Evolutionary conservation across 1,140 invertebrate species (phyloP).

Genomic region (Gonioctena quinquepunctata): DNA sequence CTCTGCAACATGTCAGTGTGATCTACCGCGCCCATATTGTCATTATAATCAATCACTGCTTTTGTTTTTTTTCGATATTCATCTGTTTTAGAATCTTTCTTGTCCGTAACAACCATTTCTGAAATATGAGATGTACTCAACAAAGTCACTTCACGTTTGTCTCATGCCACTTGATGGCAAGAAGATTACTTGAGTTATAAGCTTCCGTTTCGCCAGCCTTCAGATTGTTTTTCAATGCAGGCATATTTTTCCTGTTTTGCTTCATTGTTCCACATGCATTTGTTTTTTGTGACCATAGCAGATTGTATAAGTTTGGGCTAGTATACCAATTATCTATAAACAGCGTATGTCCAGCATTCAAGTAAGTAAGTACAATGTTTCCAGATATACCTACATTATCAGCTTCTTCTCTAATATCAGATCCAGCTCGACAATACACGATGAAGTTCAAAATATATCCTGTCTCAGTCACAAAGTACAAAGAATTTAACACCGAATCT

Average conservation of each 20-base stretch:
- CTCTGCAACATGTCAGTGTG: slow-evolving; percentile 46
- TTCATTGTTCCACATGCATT: slow-evolving; percentile 47
- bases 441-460: slow-evolving; percentile 22
- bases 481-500: slow-evolving; percentile 23
- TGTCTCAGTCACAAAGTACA: slow-evolving; percentile 14
- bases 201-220: slow-evolving; percentile 32
- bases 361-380: slow-evolving; percentile 47
- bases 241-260: slow-evolving; percentile 43
- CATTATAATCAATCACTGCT: slow-evolving; percentile 46
- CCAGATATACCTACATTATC: slow-evolving; percentile 33
- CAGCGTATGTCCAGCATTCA: slow-evolving; percentile 47
- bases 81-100: slow-evolving; percentile 24
- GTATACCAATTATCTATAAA: slow-evolving; percentile 55
- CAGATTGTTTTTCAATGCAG: slow-evolving; percentile 31
- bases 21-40: slow-evolving; percentile 49
- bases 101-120: slow-evolving; percentile 20
- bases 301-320: slow-evolving; percentile 36
- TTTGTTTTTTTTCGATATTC: slow-evolving; percentile 35
- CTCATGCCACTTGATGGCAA: slow-evolving; percentile 46
- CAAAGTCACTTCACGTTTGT: slow-evolving; percentile 44
- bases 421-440: slow-evolving; percentile 11
- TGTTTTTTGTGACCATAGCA: slow-evolving; percentile 27
- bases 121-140: slow-evolving; percentile 37
- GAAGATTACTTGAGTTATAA: slow-evolving; percentile 32
- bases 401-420: background rate